phyloP scores from a whole-genome alignment of 2,113 vertebrate genomes.

The Andinoacara biseriatus region DNA sequence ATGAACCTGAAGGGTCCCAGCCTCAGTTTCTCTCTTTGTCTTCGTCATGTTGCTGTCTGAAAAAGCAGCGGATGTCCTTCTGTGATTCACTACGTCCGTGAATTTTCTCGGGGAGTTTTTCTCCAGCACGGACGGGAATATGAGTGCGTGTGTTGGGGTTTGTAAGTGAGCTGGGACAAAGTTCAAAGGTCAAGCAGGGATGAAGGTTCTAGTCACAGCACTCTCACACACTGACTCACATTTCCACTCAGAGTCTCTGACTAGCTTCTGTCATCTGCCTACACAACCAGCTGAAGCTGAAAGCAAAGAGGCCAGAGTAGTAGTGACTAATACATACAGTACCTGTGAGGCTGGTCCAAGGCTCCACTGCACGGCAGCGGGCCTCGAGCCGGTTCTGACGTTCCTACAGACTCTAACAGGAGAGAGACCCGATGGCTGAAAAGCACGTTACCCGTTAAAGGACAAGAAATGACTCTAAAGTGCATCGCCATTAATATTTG shows the following conservation, averaged over 20 bases:
- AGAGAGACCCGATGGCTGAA: neutral
- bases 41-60: neutral
- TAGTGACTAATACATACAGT: neutral
- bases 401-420: neutral
- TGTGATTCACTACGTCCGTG: neutral
- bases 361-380: neutral
- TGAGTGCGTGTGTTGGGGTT: neutral
- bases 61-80: neutral
- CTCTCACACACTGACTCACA: neutral
- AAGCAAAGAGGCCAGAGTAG: neutral
- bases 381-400: neutral
- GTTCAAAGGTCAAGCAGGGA: neutral
- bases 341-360: neutral
- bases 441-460: neutral
- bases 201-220: slow-evolving; percentile 8
- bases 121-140: neutral
- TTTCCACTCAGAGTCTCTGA: slow-evolving; percentile 1
- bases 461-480: neutral
- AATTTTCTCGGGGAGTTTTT: neutral
- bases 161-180: neutral
- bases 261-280: slow-evolving; percentile 5
- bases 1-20: too few species aligned
- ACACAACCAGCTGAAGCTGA: slow-evolving; percentile 9
- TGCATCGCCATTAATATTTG: neutral
- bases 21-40: too few species aligned